Base-by-base conservation (phyloP, 1,140 invertebrate genomes). In the Euura saliciscinereae region DNA sequence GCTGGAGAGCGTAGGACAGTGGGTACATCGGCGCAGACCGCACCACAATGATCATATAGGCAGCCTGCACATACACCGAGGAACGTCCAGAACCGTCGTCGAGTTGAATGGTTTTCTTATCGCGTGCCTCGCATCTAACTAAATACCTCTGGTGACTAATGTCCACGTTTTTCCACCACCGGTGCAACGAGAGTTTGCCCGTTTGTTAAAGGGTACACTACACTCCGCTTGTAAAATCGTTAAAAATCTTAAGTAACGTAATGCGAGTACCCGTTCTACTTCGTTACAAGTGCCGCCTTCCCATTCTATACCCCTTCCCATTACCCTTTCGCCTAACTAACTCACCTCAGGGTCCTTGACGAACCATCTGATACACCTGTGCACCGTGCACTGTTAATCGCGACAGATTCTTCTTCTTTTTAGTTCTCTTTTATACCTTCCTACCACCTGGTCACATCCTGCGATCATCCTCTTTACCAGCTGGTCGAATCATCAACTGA, bases 21-120 rank as follows among this genome's bases (percentile, higher is more conserved):
- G 28, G 28, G 28, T 28, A 28, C 1, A 28, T 28, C 28, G 28
- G 28, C 28, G 28, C 28, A 28, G 28, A 28, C 28, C 28, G 28
- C 28, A 1, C 28, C 28, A 28, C 28, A 28, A 28, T 28, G 28
- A 28, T 28, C 28, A 28, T 28, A 28, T 28, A 28, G 28, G 28
- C 28, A 28, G 28, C 28, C 28, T 28, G 0, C 28, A 28, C 28
- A 11, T 8, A 67, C 11, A 51, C 69, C 59, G 13, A n/a, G 13
- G 28, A 28, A 28, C 28, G 28, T 28, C 28, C 28, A 70, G 45
- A 65, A 73, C 74, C 69, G 68, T 65, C 64, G 65, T 44, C 43
- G 11, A 44, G 77, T 71, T 74, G 77, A 80, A 83, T 82, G 78
- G 79, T 75, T 77, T 82, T 81, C 75, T 84, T 82, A 71, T 73